Evolutionary conservation across 2,888 invertebrate species (phyloP), one percentile per base, ranked within the genome.

Genomic region (Axea sp.): DNA sequence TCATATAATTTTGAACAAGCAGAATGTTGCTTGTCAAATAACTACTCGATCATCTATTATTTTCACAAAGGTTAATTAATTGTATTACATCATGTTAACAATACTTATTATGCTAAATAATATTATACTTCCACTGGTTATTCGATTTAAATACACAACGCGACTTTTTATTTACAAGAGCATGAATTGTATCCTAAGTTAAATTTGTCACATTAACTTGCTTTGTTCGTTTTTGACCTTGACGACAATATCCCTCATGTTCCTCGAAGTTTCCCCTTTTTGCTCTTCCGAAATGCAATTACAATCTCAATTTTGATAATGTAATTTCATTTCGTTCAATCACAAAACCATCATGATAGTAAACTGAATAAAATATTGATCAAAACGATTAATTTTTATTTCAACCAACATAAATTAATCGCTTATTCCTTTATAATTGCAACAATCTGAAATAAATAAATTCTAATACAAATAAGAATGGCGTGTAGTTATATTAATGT

Each of bases 261-360:
- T 49, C 7, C 59, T 43, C 45, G 41, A 37, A 60, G 53, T 37
- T 45, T 60, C 53, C 69, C 60, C 60, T 37, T 47, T 62, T 45
- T 47, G 33, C 39, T 15, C 53, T 35, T 39, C 47, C n/a, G 43
- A 55, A 62, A 71, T 37, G 37, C 39, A 57, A 55, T 62, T 71
- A 71, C 39, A 62, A 62, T 71, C 41, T 41, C 62, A 62, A 62
- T 71, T 53, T 45, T 57, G 62, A 49, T 53, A 22, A 26, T 41
- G 24, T 57, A 57, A 64, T 62, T 71, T 47, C 26, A 62, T 62
- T 55, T 47, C 55, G 11, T 33, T 62, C 55, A 53, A 69, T 69
- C 60, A 35, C 19, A 28, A 53, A 69, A 47, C 62, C 12, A 69
- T 69, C 47, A 45, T 69, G 22, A 55, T 53, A 47, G 30, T 7